These are phyloP conservation scores for Stomorhina lunata DNA, from an alignment of 2,888 invertebrate genomes.

Conservation along the genomic window DNA sequence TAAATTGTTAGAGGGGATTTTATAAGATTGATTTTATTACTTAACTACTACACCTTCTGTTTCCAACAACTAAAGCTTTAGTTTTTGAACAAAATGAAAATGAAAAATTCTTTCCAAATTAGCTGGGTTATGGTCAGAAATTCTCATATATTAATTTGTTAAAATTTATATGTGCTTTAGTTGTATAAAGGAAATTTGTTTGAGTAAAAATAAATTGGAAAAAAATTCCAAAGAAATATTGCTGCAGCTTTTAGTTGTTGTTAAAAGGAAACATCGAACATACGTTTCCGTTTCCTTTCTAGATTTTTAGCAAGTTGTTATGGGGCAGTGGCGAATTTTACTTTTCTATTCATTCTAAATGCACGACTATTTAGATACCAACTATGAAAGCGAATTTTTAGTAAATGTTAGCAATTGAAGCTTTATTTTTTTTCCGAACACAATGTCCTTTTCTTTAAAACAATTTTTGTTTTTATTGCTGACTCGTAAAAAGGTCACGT, in stretches of 20 bases:
- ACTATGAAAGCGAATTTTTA: background rate
- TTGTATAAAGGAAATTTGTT: background rate
- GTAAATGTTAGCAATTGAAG: background rate
- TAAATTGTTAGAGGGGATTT: background rate
- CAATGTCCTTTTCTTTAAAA: constrained; percentile 7
- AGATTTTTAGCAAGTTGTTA: constrained; percentile 6
- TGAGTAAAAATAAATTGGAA: background rate
- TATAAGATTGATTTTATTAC: constrained; percentile 63
- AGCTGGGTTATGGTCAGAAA: background rate
- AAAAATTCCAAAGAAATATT: background rate
- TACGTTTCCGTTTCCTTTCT: constrained; percentile 76
- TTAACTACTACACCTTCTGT: background rate
- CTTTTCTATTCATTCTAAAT: background rate
- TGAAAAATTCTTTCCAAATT: background rate
- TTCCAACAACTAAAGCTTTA: background rate
- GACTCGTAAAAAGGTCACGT: constrained; percentile 58
- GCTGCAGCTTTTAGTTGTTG: constrained; percentile 41
- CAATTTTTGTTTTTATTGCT: constrained; percentile 8
- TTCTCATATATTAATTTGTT: constrained; percentile 10
- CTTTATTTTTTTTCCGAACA: background rate
- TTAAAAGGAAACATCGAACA: constrained; percentile 74
- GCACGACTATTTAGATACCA: background rate
- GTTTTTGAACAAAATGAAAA: background rate
- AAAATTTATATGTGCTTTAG: background rate
- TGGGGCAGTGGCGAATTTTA: too few species aligned